Evolutionary conservation across 2,888 invertebrate genomes (phyloP).

Genomic region (Leptopilina myrica): DNA sequence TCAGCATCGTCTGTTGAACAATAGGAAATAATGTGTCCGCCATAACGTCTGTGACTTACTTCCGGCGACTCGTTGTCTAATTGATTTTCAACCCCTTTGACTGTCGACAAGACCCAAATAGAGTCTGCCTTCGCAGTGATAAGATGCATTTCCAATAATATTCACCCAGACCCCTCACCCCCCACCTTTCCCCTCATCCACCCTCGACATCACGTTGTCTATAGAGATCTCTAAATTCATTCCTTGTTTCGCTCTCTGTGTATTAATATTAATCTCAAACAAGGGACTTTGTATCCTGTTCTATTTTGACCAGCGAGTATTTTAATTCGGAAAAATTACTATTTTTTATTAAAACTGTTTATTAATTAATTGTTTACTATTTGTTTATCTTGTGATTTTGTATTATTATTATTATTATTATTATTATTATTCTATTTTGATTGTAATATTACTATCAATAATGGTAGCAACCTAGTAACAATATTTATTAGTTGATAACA

Average conservation of each 20-base stretch:
- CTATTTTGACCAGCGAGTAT: no score
- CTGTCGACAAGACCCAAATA: constrained; percentile 48
- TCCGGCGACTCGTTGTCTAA: constrained; percentile 65
- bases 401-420: no score
- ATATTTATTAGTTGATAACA: no score
- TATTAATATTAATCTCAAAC: not conserved
- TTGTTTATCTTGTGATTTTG: no score
- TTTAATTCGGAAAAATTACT: not conserved
- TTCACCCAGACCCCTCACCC: not conserved
- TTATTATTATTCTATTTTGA: no score
- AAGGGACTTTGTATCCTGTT: not conserved
- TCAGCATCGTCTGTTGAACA: constrained; percentile 66
- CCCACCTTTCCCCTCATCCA: not conserved
- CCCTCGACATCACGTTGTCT: not conserved
- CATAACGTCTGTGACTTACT: constrained; percentile 64
- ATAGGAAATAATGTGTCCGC: constrained; percentile 63
- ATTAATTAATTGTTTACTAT: no score
- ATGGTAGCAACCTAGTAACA: no score
- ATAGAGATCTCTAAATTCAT: not conserved
- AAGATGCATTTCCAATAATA: constrained; percentile 39
- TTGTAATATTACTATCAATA: no score
- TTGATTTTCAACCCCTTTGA: constrained; percentile 63
- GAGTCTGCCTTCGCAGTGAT: constrained; percentile 49
- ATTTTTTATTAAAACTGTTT: not conserved
- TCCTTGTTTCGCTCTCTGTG: not conserved